Percentiles rank a stretch among this genome's conserved stretches.
These are phyloP conservation scores for Maconellicoccus hirsutus DNA, from an alignment of 1,140 invertebrate species.

Conservation along the genomic window DNA sequence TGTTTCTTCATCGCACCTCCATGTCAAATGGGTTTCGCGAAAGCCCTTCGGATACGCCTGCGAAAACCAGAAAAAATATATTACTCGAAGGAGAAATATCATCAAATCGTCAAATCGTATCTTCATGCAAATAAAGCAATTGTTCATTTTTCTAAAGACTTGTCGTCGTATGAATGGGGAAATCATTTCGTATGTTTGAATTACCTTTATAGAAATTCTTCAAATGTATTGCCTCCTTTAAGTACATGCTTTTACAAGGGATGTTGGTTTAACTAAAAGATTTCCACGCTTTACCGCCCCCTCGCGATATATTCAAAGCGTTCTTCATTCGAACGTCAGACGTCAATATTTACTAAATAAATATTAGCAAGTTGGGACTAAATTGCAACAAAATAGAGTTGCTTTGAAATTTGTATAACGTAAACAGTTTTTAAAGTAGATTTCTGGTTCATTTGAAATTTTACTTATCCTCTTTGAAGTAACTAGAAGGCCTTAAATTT, in stretches of 20 bases:
- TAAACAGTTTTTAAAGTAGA: conserved; percentile 1
- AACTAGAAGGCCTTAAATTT: no score
- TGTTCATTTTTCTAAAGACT: no score
- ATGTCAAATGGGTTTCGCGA: conserved; percentile 11
- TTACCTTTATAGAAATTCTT: background rate
- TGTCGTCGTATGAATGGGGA: no score
- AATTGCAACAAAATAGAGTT: background rate
- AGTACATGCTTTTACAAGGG: background rate
- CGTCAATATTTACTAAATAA: conserved; percentile 9
- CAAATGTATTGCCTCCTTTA: background rate
- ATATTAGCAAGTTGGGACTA: conserved; percentile 4
- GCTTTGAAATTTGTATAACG: conserved; percentile 9
- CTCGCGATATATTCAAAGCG: background rate
- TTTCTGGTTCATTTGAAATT: background rate
- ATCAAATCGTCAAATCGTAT: no score
- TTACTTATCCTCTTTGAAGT: background rate
- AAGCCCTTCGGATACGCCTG: conserved; percentile 2
- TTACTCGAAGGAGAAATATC: no score
- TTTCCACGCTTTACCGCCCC: background rate
- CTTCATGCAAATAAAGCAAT: no score
- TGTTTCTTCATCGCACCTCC: conserved; percentile 13
- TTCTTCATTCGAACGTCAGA: background rate
- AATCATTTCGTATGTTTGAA: no score
- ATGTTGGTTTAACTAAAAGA: conserved; percentile 9
- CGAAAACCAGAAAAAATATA: background rate